A percentile compares a stretch with the other conserved stretches of the same genome.
These are phyloP conservation scores for Lucifuga dentata DNA, from an alignment of 2,113 vertebrate species.

Conservation along the genomic window DNA sequence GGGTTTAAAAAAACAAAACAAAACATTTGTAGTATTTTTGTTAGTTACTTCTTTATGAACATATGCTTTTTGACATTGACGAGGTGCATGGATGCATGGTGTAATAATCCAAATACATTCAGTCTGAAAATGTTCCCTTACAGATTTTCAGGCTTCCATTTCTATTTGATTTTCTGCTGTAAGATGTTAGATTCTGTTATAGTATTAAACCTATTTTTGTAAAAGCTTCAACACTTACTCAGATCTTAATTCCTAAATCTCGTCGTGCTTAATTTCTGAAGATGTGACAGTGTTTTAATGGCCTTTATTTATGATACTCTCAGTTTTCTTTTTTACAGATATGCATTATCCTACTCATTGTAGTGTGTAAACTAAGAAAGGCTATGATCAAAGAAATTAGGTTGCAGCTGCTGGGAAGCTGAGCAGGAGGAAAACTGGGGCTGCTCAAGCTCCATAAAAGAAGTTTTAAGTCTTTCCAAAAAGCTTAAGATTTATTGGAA, in stretches of 20 bases:
- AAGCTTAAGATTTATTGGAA: constrained; percentile 13
- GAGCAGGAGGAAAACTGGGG: constrained; percentile 30
- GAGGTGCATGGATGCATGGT: no score
- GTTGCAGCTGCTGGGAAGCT: constrained; percentile 54
- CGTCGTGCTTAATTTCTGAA: not conserved
- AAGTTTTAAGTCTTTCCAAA: constrained; percentile 25
- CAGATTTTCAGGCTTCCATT: no score
- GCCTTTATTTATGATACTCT: constrained; percentile 6
- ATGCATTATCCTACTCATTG: constrained; percentile 6
- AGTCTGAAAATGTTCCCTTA: no score
- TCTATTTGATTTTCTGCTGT: no score
- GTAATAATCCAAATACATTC: no score
- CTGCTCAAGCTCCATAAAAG: constrained; percentile 54
- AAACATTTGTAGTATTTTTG: no score
- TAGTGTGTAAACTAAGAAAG: constrained; percentile 48
- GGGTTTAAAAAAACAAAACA: no score
- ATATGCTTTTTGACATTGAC: no score
- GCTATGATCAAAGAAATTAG: constrained; percentile 73
- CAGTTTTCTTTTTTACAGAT: constrained; percentile 14
- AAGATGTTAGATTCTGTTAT: no score
- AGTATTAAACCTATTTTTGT: no score
- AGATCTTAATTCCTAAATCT: not conserved
- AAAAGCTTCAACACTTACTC: no score
- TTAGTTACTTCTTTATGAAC: no score
- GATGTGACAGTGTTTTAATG: constrained; percentile 5